These are phyloP conservation scores for Characodon lateralis DNA, from an alignment of 2,797 vertebrate species.

Conservation along the genomic window DNA sequence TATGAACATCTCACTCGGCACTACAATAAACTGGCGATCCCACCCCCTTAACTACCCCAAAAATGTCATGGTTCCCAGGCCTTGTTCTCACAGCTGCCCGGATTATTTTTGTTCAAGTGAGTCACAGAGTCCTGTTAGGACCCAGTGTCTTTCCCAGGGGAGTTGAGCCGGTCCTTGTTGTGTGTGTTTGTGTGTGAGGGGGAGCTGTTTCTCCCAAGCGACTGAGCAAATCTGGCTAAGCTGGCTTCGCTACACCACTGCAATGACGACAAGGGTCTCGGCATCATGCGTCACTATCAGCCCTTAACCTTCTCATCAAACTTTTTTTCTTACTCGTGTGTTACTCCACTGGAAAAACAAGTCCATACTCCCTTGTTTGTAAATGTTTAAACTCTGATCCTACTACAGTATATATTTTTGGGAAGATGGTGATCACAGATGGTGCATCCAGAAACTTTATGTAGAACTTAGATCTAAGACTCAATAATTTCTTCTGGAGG, in stretches of 20 bases:
- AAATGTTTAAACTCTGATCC: constrained; percentile 65
- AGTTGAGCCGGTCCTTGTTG: constrained; percentile 63
- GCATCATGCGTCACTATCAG: constrained; percentile 46
- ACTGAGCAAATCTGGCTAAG: constrained; percentile 39
- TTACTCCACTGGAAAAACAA: constrained; percentile 62
- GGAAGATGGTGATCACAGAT: constrained; percentile 36
- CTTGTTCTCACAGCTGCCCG: constrained; percentile 84
- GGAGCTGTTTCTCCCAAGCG: constrained; percentile 43
- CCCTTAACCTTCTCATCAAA: constrained; percentile 35
- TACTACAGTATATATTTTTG: constrained; percentile 64
- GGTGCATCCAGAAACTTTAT: constrained; percentile 30
- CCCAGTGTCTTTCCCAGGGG: constrained; percentile 75
- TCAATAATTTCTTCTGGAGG: constrained; percentile 34
- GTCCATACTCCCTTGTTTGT: constrained; percentile 67
- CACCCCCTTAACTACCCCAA: constrained; percentile 67
- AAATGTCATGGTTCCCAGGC: constrained; percentile 81
- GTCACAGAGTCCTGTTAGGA: constrained; percentile 80
- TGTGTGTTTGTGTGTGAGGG: constrained; percentile 41
- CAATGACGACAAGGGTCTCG: constrained; percentile 37
- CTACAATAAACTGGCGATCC: constrained; percentile 42
- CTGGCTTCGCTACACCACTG: constrained; percentile 22
- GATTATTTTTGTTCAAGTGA: constrained; percentile 85
- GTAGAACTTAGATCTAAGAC: constrained; percentile 33
- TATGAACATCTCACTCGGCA: constrained; percentile 37
- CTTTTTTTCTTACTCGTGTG: constrained; percentile 23